Conservation (phyloP, 2,113 vertebrate species). For the Dicerorhinus sumatrensis region DNA sequence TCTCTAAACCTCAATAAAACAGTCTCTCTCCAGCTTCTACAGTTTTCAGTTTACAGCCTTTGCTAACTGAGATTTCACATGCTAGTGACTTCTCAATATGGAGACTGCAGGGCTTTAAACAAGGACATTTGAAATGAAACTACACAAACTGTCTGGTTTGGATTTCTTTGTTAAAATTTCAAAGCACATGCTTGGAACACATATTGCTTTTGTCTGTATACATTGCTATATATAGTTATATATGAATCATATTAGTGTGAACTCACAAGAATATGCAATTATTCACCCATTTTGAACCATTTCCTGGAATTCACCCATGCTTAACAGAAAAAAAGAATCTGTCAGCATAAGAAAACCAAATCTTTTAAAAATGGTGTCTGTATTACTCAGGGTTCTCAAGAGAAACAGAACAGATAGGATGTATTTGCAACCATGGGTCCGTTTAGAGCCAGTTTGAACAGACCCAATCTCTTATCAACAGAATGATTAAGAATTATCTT, state of each 20-base stretch:
- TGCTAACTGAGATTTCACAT: neutral
- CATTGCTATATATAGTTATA: neutral
- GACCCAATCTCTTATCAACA: too few species aligned
- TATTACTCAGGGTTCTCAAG: neutral
- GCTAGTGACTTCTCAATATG: neutral
- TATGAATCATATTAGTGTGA: constrained; percentile 27
- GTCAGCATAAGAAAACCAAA: neutral
- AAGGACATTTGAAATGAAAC: constrained; percentile 53
- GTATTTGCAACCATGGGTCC: too few species aligned
- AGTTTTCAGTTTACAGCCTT: neutral
- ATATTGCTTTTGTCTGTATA: constrained; percentile 26
- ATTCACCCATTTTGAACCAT: constrained; percentile 30
- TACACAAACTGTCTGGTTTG: neutral
- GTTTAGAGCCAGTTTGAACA: too few species aligned
- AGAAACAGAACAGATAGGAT: neutral
- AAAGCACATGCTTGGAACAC: constrained; percentile 45
- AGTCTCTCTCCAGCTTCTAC: neutral
- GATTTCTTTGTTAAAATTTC: constrained; percentile 69
- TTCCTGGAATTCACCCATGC: constrained; percentile 46
- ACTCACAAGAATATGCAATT: constrained; percentile 14
- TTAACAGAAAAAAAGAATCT: neutral
- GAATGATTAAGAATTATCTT: too few species aligned
- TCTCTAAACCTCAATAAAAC: neutral
- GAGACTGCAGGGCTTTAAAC: neutral
- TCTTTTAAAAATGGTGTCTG: neutral